Conservation (phyloP, 2,113 vertebrate species). For the Apus apus region DNA sequence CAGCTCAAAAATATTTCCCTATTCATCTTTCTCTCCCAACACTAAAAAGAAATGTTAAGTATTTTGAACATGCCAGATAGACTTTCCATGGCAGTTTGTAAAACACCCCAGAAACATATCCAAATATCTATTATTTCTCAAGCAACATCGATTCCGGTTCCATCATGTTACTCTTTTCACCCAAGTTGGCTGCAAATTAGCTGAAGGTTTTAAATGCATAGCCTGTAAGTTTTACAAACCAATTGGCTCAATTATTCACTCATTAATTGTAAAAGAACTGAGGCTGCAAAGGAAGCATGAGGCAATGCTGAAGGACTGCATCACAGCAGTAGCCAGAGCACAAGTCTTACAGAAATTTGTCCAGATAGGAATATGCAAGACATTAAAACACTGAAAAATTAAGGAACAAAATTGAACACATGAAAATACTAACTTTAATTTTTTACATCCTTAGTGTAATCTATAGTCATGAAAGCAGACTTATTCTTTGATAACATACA, state of each 20-base stretch:
- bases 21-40: not conserved
- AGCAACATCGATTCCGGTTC: not conserved
- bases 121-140: constrained; percentile 9
- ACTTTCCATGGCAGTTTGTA: not conserved
- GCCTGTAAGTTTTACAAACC: not conserved
- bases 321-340: not conserved
- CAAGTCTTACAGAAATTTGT: not conserved
- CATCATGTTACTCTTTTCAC: not conserved
- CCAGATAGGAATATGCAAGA: not conserved
- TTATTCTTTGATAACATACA: not conserved
- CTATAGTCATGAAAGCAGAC: rapidly evolving
- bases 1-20: not conserved
- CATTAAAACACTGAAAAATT: not conserved
- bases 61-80: not conserved
- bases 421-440: not conserved
- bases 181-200: not conserved
- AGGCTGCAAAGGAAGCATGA: not conserved
- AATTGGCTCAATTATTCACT: not conserved
- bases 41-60: not conserved
- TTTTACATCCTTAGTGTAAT: not conserved
- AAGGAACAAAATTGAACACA: not conserved
- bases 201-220: not conserved
- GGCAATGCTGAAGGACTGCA: not conserved
- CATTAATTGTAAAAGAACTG: not conserved
- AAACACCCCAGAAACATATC: not conserved